Evolutionary conservation across 2,113 vertebrate species (phyloP), one percentile per base, ranked within the genome.

Genomic region (Eleginops maclovinus): DNA sequence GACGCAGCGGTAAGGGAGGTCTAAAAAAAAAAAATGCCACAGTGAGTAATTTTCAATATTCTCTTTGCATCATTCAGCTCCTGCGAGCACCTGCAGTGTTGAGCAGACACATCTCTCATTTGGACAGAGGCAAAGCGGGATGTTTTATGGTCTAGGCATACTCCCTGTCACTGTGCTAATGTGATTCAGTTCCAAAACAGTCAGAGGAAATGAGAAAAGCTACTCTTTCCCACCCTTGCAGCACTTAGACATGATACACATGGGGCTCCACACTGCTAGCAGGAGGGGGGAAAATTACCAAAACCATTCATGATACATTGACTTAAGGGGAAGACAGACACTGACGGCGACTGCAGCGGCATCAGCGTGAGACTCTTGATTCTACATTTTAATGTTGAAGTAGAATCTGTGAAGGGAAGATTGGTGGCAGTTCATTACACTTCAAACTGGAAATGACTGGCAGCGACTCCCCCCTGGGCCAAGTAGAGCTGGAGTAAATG

Each of bases 111-210:
- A 91, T 91, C 90, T 87, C 90, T 90, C 91, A 88, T 90, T 88
- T 90, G 84, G 90, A 91, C 91, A 87, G 86, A 87, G 84, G 87
- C 73, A 87, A 88, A 82, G 87, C 66, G 51, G 79, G 83, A 89
- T 90, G 87, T 85, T 93, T 89, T 88, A 91, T 90, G 88, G 84
- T 81, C 77, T 73, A 68, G 82, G 81, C 84, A 76, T 77, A 85
- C 82, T 84, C 86, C 85, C 85, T 81, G 87, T 91, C 90, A 91
- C 77, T 86, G 88, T 81, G 86, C 85, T 93, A 91, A 91, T 93
- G 91, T 86, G 87, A 87, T 91, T 90, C 87, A 88, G 84, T 86
- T 89, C 88, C 88, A 89, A 90, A 91, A 91, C 89, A 91, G 89
- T 87, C 72, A 85, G 80, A 90, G 83, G 81, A 90, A 91, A 93